Conservation (phyloP, 2,888 invertebrate species). For the Mesorhabditis spiculigera region DNA sequence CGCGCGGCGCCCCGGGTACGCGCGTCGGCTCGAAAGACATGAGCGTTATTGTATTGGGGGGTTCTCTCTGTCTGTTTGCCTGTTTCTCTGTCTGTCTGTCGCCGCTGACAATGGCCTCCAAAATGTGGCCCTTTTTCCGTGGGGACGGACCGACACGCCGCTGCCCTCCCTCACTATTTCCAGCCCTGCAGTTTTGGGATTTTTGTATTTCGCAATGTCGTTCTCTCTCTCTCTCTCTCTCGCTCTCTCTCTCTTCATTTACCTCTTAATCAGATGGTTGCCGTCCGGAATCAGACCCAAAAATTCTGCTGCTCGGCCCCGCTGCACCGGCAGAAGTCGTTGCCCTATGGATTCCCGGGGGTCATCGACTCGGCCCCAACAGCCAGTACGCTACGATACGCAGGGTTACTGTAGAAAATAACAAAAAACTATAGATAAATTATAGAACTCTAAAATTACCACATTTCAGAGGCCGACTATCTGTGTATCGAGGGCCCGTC, state of each 20-base stretch:
- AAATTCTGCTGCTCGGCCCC: background rate
- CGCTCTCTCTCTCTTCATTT: too few species aligned
- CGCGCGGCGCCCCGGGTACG: too few species aligned
- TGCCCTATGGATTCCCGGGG: background rate
- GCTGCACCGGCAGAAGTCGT: background rate
- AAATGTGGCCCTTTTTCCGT: conserved; percentile 9
- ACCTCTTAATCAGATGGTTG: background rate
- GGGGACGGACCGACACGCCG: too few species aligned
- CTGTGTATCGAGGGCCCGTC: conserved; percentile 6
- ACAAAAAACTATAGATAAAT: background rate
- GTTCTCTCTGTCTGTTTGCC: too few species aligned
- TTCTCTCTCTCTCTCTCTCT: too few species aligned
- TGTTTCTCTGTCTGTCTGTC: background rate
- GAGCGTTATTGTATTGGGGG: too few species aligned
- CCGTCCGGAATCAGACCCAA: background rate
- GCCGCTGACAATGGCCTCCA: conserved; percentile 12
- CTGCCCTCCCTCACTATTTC: too few species aligned
- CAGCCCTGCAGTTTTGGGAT: too few species aligned
- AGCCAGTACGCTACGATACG: background rate
- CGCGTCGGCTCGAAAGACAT: too few species aligned
- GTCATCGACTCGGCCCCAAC: background rate
- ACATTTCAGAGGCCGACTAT: background rate
- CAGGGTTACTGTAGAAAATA: background rate
- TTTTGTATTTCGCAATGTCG: background rate
- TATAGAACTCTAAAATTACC: background rate